Evolutionary conservation across 2,888 invertebrate species (phyloP), one percentile per base, ranked within the genome.

Genomic region (Drosophila leonis): DNA sequence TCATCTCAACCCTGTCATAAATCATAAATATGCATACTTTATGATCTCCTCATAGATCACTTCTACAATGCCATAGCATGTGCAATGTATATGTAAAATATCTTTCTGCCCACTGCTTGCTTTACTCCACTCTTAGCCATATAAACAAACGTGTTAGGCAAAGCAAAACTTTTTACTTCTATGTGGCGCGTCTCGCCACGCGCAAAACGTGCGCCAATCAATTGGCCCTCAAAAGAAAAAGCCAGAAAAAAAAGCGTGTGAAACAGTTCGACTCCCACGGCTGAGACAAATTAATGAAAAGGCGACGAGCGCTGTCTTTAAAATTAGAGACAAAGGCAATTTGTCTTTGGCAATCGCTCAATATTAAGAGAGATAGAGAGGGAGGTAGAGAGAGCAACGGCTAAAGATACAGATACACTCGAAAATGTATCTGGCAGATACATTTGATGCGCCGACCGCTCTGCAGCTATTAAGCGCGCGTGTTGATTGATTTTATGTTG

Each of bases 181-280:
- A 42, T 68, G 65, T 65, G 65, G 64, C 51, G 27, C 37, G 49
- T 60, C 55, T 64, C 46, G 72, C 67, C 88, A 88, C 86, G 88
- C 86, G 88, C 82, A 84, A 86, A 89, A 86, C 85, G 89, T 84
- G 89, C 84, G 87, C 84, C 84, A 88, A 86, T 84, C 84, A 88
- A 88, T 84, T 86, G 82, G 67, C 64, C 68, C 60, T 62, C 65
- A 57, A 15, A 62, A 65, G 44, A 52, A 37, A 59, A 62, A 41
- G 35, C 24, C 49, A 13, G 39, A 61, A 24, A 42, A 27, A 41
- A 65, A 35, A 66, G 65, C 84, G 84, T 84, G 84, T 88, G 84
- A 84, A 80, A 81, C 71, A 78, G 81, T 83, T 68, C 44, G 57
- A 72, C 78, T 88, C 89, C 84, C 84, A 84, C 88, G 84, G 83